Percentiles rank a stretch among this genome's conserved stretches.
Evolutionary conservation across 2,113 vertebrate genomes (phyloP).

Genomic region (Cathartes aura): DNA sequence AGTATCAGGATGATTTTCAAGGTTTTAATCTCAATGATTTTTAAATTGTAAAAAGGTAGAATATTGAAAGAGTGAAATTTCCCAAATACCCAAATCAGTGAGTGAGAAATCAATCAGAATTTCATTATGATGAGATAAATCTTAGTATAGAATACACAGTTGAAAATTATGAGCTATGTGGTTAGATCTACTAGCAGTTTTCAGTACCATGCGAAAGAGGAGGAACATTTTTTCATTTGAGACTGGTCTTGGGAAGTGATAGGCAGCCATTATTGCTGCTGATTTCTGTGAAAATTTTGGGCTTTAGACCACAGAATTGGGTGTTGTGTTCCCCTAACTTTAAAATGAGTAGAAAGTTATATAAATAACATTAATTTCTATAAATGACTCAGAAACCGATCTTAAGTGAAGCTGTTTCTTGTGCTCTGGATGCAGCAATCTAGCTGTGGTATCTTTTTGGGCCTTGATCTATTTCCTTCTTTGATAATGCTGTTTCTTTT

Average conservation of each 20-base stretch:
- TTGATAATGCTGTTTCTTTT: not conserved
- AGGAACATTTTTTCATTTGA: not conserved
- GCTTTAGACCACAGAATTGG: not conserved
- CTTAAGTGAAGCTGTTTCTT: not conserved
- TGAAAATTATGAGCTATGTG: not conserved
- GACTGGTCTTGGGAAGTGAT: not conserved
- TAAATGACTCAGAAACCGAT: not conserved
- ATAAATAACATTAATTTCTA: not conserved
- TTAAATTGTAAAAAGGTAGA: not conserved
- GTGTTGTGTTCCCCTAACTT: not conserved
- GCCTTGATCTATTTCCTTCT: not conserved
- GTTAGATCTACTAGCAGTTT: not conserved
- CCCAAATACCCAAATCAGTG: not conserved
- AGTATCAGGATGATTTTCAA: not conserved
- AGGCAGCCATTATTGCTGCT: not conserved
- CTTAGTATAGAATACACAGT: not conserved
- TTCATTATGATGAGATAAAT: not conserved
- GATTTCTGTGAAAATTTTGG: not conserved
- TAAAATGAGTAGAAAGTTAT: not conserved
- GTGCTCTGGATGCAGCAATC: not conserved
- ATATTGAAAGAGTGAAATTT: not conserved
- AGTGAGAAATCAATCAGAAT: constrained; percentile 1
- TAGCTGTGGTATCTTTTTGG: not conserved
- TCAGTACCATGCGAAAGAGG: not conserved
- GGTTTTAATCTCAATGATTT: not conserved